phyloP scores from a whole-genome alignment of 2,113 vertebrate genomes.

The Melanerpes formicivorus region DNA sequence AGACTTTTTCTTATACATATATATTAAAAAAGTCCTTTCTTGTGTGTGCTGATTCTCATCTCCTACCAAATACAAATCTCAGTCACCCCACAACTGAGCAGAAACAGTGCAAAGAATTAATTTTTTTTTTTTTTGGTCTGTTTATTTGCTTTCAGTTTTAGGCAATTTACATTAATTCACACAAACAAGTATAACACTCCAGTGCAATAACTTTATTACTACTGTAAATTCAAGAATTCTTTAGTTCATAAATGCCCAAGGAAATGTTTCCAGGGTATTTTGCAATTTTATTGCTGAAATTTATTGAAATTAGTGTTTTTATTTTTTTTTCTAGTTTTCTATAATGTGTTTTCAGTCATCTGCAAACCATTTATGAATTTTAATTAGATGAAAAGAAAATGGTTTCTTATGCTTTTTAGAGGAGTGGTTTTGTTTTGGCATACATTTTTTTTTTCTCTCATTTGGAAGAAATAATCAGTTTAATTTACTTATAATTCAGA shows the following conservation, averaged over 20 bases:
- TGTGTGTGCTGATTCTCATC: neutral
- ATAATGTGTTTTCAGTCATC: neutral
- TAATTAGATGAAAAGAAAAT: neutral
- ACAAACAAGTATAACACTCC: neutral
- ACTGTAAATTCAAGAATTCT: neutral
- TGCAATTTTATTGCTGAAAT: neutral
- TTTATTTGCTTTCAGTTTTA: neutral
- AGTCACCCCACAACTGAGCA: neutral
- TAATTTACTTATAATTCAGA: neutral
- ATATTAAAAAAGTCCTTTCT: neutral
- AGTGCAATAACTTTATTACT: neutral
- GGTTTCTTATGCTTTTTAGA: neutral
- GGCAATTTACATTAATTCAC: neutral
- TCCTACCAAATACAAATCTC: neutral
- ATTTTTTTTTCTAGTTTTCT: neutral
- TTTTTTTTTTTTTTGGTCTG: neutral
- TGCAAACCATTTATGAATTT: neutral
- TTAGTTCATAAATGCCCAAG: neutral
- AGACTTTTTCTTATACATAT: neutral
- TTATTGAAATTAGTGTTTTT: neutral
- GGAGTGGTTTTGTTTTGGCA: neutral
- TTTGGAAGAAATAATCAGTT: neutral
- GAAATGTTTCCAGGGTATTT: neutral
- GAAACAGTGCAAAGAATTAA: neutral
- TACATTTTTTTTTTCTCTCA: fast-evolving